Conservation (phyloP, 1,140 invertebrate species). For the Ips nitidus region DNA sequence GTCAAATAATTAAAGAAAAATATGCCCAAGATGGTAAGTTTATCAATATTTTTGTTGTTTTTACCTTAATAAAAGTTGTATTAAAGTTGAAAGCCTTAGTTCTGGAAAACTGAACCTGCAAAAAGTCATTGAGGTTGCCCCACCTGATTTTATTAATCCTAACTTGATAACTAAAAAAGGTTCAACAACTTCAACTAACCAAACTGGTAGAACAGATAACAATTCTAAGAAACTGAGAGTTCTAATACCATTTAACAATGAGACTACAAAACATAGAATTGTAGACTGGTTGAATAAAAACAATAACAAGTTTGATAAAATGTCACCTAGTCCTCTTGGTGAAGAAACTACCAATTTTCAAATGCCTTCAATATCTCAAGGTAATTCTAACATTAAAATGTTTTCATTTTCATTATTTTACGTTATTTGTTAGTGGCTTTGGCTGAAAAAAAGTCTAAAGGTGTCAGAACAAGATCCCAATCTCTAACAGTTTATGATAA, state of each 20-base stretch:
- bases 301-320: slow-evolving; percentile 8
- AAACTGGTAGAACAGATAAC: no score
- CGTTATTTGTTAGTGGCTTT: not conserved
- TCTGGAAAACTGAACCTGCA: not conserved
- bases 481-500: slow-evolving; percentile 4
- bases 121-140: slow-evolving; percentile 13
- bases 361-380: slow-evolving; percentile 22
- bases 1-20: slow-evolving; percentile 26
- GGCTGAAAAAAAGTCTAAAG: not conserved
- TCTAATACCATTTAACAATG: not conserved
- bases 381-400: not conserved
- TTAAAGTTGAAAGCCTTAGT: not conserved
- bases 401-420: not conserved
- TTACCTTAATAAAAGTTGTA: not conserved
- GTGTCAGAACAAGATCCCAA: not conserved
- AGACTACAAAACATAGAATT: not conserved
- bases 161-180: not conserved
- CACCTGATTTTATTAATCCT: not conserved
- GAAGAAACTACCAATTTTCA: slow-evolving; percentile 7
- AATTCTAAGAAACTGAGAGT: no score
- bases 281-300: slow-evolving; percentile 32
- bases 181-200: not conserved
- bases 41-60: not conserved
- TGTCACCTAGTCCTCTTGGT: slow-evolving; percentile 6
- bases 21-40: slow-evolving; percentile 30